A percentile compares a stretch with the other conserved stretches of the same genome.
phyloP scores from a whole-genome alignment of 2,797 vertebrate species.

The Gymnothorax javanicus region DNA sequence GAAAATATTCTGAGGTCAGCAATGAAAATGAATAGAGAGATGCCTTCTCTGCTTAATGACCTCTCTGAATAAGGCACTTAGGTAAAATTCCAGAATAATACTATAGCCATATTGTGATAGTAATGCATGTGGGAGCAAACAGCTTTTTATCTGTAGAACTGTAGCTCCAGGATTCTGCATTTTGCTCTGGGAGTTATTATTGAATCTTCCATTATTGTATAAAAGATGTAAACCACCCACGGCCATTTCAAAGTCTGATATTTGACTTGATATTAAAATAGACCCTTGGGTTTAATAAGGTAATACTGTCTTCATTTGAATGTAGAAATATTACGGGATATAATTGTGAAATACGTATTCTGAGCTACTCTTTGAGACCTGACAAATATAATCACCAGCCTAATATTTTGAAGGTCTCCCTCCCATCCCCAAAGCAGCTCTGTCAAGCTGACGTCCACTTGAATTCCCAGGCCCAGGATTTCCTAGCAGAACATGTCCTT shows the following conservation, averaged over 20 bases:
- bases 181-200: not conserved
- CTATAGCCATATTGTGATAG: not conserved
- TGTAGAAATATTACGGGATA: not conserved
- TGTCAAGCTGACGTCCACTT: too few species aligned
- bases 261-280: not conserved
- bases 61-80: not conserved
- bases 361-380: not conserved
- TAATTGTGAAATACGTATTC: constrained; percentile 9
- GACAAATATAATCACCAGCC: too few species aligned
- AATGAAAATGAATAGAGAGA: not conserved
- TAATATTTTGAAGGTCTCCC: too few species aligned
- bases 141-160: not conserved
- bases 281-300: not conserved
- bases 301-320: not conserved
- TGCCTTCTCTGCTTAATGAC: not conserved
- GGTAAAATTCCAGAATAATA: not conserved
- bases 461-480: too few species aligned
- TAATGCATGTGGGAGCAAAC: not conserved
- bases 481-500: too few species aligned
- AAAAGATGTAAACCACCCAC: not conserved
- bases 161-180: not conserved
- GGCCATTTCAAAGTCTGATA: not conserved
- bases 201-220: not conserved
- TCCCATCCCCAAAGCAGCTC: too few species aligned
- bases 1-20: not conserved